phyloP scores from a whole-genome alignment of 2,113 vertebrate species.

The Grus americana region DNA sequence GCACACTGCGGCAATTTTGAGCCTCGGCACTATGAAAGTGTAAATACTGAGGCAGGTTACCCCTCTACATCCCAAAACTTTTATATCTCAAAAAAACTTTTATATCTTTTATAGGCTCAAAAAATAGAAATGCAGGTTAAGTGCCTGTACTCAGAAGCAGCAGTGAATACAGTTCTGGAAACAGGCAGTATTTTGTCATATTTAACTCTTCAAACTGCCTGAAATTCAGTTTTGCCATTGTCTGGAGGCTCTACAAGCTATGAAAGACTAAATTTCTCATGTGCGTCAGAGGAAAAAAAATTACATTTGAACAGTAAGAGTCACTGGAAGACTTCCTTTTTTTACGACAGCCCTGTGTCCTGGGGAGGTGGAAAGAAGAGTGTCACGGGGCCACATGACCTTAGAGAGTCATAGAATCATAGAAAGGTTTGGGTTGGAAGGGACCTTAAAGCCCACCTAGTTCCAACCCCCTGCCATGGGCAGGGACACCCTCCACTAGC shows the following conservation, averaged over 20 bases:
- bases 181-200: background rate
- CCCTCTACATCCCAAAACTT: background rate
- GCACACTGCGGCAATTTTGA: background rate
- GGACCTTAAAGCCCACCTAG: too few species aligned
- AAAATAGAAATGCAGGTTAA: background rate
- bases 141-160: background rate
- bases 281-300: background rate
- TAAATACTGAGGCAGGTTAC: background rate
- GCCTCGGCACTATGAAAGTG: background rate
- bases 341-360: background rate
- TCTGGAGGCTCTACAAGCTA: background rate
- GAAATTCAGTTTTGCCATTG: slow-evolving; percentile 12
- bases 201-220: background rate
- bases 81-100: background rate
- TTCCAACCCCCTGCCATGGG: too few species aligned
- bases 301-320: background rate
- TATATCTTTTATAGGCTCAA: background rate
- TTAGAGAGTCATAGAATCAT: too few species aligned
- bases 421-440: too few species aligned
- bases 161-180: background rate
- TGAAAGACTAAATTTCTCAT: background rate
- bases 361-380: background rate
- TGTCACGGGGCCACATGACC: accelerated
- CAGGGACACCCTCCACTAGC: too few species aligned
- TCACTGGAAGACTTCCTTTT: background rate